phyloP scores from a whole-genome alignment of 2,113 vertebrate species.

The Dermatemys mawii region DNA sequence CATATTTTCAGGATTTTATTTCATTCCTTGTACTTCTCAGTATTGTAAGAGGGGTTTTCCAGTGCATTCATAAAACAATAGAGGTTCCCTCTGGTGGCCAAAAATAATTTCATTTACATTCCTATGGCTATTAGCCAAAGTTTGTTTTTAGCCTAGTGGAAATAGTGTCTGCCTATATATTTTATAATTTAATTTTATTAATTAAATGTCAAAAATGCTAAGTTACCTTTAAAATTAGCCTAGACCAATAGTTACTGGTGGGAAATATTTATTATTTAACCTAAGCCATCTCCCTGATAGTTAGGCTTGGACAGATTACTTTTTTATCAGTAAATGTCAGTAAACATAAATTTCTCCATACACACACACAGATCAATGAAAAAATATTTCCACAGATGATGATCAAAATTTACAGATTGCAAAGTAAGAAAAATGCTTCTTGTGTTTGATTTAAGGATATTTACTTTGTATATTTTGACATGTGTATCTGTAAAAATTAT shows the following conservation, averaged over 20 bases:
- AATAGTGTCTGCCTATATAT: rapidly evolving
- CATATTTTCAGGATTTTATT: neutral
- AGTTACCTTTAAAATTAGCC: neutral
- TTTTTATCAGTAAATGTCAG: neutral
- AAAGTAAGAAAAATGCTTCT: neutral
- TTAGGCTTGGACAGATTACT: neutral
- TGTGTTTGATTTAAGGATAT: neutral
- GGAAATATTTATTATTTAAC: neutral
- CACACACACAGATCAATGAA: neutral
- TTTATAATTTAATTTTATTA: rapidly evolving
- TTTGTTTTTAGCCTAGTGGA: rapidly evolving
- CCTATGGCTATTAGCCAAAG: rapidly evolving
- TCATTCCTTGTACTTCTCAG: neutral
- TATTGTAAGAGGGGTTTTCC: neutral
- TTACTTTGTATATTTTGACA: neutral
- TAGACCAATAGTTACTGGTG: neutral
- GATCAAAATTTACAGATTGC: neutral
- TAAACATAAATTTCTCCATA: neutral
- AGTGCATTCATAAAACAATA: neutral
- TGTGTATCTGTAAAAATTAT: neutral
- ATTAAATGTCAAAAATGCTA: neutral
- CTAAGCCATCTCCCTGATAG: neutral
- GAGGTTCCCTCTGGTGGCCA: slow-evolving; percentile 54
- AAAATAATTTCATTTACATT: neutral
- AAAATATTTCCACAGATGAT: neutral